A percentile compares a stretch with the other conserved stretches of the same genome.
Evolutionary conservation across 2,888 invertebrate species (phyloP).

Genomic region (Agriotes lineatus): DNA sequence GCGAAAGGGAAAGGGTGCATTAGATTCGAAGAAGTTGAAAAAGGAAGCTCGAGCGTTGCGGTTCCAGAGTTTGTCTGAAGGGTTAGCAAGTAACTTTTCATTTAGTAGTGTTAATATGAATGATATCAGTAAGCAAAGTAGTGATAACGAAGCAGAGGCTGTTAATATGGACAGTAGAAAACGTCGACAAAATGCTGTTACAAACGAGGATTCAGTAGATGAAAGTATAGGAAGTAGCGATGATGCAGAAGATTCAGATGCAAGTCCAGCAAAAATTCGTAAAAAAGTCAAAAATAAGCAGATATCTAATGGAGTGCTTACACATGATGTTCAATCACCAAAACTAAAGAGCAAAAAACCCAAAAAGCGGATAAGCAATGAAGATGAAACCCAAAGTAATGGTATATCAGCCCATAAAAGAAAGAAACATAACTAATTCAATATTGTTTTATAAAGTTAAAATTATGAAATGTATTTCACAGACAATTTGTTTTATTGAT

Average conservation of each 20-base stretch:
- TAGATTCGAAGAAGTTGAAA: slow-evolving; percentile 62
- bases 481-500: too few species aligned
- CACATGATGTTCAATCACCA: too few species aligned
- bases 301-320: too few species aligned
- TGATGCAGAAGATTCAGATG: neutral
- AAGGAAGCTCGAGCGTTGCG: slow-evolving; percentile 67
- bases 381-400: neutral
- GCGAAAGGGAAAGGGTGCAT: slow-evolving; percentile 58
- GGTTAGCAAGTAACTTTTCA: slow-evolving; percentile 53
- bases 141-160: neutral
- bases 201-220: neutral
- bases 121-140: neutral
- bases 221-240: neutral
- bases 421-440: neutral
- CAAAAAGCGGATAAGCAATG: neutral
- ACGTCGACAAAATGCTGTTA: neutral
- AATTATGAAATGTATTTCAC: too few species aligned
- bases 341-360: neutral
- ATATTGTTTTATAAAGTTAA: too few species aligned
- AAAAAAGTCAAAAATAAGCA: too few species aligned
- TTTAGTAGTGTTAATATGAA: slow-evolving; percentile 9
- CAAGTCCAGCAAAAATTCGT: neutral
- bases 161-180: neutral
- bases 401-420: neutral
- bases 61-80: slow-evolving; percentile 66